A percentile compares a stretch with the other conserved stretches of the same genome.
These are phyloP conservation scores for Halcyon smyrnensis DNA, from an alignment of 2,797 vertebrate species.

Conservation along the genomic window DNA sequence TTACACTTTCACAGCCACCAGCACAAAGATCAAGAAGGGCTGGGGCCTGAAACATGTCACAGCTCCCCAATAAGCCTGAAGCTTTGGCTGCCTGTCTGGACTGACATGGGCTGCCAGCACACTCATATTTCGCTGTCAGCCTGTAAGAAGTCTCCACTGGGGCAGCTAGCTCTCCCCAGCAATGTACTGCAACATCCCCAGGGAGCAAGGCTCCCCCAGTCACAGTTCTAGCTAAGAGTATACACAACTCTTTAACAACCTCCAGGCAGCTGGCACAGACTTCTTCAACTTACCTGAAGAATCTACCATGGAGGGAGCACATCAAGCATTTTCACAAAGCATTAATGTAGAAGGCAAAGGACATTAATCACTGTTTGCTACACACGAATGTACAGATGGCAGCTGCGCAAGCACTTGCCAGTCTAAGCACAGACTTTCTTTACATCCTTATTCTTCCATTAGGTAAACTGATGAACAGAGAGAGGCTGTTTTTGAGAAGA, in stretches of 20 bases:
- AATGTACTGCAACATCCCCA: accelerated
- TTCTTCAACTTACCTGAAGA: neutral
- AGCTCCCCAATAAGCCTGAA: neutral
- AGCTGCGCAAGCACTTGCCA: neutral
- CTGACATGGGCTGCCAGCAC: neutral
- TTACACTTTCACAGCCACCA: neutral
- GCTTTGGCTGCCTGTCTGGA: accelerated
- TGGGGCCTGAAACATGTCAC: neutral
- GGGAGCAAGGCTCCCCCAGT: neutral
- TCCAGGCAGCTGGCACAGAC: neutral
- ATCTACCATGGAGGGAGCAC: neutral
- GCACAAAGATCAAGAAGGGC: neutral
- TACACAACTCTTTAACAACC: neutral
- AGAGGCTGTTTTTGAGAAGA: neutral
- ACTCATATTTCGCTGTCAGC: neutral
- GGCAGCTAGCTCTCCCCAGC: neutral
- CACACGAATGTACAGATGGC: too few species aligned
- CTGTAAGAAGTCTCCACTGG: accelerated
- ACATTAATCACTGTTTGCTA: neutral
- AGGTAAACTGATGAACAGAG: neutral
- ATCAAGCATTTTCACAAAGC: neutral
- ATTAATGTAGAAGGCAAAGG: neutral
- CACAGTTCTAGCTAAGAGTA: neutral
- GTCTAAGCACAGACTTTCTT: neutral
- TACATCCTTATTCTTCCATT: neutral